Evolutionary conservation across 2,888 invertebrate species (phyloP).

Genomic region (Phyllotreta cruciferae): DNA sequence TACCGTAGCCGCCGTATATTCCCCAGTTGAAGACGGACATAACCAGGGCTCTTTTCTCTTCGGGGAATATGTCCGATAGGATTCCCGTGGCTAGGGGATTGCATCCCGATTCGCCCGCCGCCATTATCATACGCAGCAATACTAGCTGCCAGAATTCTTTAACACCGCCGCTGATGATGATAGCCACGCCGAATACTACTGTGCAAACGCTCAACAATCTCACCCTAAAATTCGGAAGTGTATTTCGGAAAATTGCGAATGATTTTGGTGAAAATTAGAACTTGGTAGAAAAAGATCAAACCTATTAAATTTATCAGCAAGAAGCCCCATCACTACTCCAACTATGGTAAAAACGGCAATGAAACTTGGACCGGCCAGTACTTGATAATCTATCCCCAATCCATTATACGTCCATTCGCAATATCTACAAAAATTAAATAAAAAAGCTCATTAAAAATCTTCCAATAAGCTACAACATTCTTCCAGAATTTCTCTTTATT

Average conservation of each 20-base stretch:
- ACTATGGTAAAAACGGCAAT: constrained; percentile 90
- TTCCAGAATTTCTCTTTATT: no score
- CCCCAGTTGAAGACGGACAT: constrained; percentile 96
- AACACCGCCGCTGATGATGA: constrained; percentile 84
- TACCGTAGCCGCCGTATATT: constrained; percentile 90
- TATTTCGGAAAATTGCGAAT: neutral
- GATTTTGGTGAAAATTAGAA: constrained; percentile 1
- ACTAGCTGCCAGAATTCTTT: constrained; percentile 91
- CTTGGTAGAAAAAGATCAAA: constrained; percentile 16
- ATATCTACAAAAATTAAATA: constrained; percentile 57
- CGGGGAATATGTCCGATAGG: constrained; percentile 81
- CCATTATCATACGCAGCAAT: constrained; percentile 63
- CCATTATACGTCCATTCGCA: constrained; percentile 96
- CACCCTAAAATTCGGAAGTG: constrained; percentile 62
- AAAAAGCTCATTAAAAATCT: no score
- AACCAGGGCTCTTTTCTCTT: constrained; percentile 83
- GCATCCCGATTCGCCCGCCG: constrained; percentile 78
- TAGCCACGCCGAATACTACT: constrained; percentile 80
- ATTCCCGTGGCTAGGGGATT: constrained; percentile 88
- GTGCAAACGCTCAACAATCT: constrained; percentile 79
- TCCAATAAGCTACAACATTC: no score
- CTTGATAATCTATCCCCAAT: constrained; percentile 89
- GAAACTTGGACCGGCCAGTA: constrained; percentile 91
- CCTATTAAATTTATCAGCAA: constrained; percentile 78
- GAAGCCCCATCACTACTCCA: constrained; percentile 83